Evolutionary conservation across 1,140 invertebrate species (phyloP).

Genomic region (Rhyzopertha dominica): DNA sequence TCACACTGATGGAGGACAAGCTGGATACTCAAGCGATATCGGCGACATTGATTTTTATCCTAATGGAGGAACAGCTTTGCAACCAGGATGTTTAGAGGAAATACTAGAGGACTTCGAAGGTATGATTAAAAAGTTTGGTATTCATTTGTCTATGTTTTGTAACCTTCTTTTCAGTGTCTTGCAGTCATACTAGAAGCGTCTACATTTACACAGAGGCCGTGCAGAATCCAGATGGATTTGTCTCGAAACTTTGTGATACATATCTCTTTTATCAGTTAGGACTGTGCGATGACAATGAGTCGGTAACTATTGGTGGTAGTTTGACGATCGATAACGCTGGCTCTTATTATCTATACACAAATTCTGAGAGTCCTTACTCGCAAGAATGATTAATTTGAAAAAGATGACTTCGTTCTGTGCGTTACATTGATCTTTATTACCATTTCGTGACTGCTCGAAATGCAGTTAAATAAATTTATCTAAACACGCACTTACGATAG

Average conservation of each 20-base stretch:
- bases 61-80: constrained; percentile 10
- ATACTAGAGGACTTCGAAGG: no score
- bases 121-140: no score
- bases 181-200: constrained; percentile 15
- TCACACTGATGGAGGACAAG: constrained; percentile 7
- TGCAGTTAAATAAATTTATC: no score
- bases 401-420: no score
- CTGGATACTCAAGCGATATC: constrained; percentile 1
- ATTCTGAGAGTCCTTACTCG: constrained; percentile 6
- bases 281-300: constrained; percentile 5
- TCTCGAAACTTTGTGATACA: constrained; percentile 7
- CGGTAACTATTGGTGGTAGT: constrained; percentile 9
- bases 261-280: constrained; percentile 1
- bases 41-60: constrained; percentile 17
- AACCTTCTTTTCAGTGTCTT: constrained; percentile 12
- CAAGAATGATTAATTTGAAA: no score
- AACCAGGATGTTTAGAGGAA: constrained; percentile 15
- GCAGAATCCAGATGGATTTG: not conserved
- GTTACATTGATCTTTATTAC: no score
- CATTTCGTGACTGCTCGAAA: no score
- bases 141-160: no score
- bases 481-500: no score
- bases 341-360: constrained; percentile 8
- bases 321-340: constrained; percentile 2
- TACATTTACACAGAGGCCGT: constrained; percentile 7